phyloP scores from a whole-genome alignment of 2,797 vertebrate genomes.

The Mionectes olivaceus region DNA sequence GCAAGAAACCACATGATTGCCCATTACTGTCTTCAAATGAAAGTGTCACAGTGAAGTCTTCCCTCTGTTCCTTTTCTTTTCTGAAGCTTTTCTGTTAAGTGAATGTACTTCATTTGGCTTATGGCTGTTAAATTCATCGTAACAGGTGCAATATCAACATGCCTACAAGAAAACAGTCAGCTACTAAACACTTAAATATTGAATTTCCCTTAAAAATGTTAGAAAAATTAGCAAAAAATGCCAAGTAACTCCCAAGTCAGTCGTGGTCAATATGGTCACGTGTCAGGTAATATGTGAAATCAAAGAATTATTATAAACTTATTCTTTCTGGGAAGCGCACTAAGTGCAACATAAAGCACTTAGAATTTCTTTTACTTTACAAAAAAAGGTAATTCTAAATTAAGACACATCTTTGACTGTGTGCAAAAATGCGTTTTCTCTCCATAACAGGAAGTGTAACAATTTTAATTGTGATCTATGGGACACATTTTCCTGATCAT shows the following conservation, averaged over 20 bases:
- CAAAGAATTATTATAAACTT: not conserved
- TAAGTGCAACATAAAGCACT: not conserved
- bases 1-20: not conserved
- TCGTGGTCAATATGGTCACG: not conserved
- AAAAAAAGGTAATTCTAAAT: not conserved
- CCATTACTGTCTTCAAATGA: not conserved
- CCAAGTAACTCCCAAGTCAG: not conserved
- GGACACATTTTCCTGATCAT: not conserved
- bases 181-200: not conserved
- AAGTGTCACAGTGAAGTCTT: not conserved
- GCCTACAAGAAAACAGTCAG: not conserved
- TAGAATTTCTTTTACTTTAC: not conserved
- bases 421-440: not conserved
- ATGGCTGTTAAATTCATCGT: not conserved
- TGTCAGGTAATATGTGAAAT: not conserved
- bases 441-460: not conserved
- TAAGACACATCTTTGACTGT: not conserved
- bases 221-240: not conserved
- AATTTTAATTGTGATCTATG: not conserved
- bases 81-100: not conserved
- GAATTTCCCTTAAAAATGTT: not conserved
- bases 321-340: not conserved
- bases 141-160: not conserved
- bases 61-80: not conserved
- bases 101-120: not conserved